phyloP scores from a whole-genome alignment of 2,888 invertebrate species.

The Pardosa pseudoannulata region DNA sequence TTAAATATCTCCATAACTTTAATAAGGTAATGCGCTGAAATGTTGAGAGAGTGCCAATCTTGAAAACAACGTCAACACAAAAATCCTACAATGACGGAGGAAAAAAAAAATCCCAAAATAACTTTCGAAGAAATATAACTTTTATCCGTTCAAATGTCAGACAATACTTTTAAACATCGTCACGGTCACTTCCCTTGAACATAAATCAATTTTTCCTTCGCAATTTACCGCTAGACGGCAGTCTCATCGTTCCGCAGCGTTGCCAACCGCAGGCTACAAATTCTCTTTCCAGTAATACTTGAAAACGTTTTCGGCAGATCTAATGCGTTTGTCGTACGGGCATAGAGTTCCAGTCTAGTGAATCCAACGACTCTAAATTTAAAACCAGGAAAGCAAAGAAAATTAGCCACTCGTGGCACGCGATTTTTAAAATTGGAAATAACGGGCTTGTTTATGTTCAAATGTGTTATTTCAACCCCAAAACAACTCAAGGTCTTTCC shows the following conservation, averaged over 20 bases:
- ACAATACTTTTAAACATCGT: conserved; percentile 4
- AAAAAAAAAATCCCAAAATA: neutral
- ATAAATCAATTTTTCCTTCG: conserved; percentile 4
- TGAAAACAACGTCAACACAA: no score
- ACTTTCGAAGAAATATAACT: neutral
- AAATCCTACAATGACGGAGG: no score
- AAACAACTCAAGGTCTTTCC: no score
- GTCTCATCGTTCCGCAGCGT: neutral
- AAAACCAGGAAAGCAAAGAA: conserved; percentile 37
- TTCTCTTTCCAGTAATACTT: neutral
- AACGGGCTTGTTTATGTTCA: neutral
- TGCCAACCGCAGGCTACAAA: neutral
- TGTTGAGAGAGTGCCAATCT: no score
- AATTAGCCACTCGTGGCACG: conserved; percentile 13
- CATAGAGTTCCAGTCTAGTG: conserved; percentile 27
- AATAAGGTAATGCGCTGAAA: no score
- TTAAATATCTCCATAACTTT: no score
- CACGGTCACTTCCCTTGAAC: conserved; percentile 15
- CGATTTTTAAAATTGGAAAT: conserved; percentile 25
- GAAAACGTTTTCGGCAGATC: neutral
- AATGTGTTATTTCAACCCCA: no score
- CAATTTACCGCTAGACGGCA: conserved; percentile 9
- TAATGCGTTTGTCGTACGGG: neutral
- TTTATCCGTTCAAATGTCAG: neutral
- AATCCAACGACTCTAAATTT: conserved; percentile 31